A percentile compares a stretch with the other conserved stretches of the same genome.
phyloP scores from a whole-genome alignment of 2,113 vertebrate genomes.

The Ranitomeya imitator region DNA sequence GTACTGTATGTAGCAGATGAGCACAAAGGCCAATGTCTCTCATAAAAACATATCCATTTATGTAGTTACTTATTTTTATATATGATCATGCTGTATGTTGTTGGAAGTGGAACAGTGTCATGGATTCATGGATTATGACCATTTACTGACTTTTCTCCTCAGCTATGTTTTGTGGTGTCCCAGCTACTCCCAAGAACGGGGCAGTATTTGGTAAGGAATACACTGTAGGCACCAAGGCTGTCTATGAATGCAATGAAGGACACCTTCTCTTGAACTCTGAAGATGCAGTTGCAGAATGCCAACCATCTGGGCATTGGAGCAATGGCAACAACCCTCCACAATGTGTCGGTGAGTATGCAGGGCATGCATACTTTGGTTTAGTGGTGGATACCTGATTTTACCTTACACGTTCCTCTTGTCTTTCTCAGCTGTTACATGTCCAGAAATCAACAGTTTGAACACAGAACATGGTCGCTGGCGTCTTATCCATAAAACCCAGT shows the following conservation, averaged over 20 bases:
- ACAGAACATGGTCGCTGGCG: conserved; percentile 94
- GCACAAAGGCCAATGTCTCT: no score
- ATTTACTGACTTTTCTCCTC: conserved; percentile 11
- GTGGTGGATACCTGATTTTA: background rate
- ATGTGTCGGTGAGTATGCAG: conserved; percentile 82
- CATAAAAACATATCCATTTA: no score
- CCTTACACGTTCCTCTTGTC: fast-evolving
- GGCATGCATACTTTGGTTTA: fast-evolving
- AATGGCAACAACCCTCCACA: conserved; percentile 81
- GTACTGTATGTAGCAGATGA: no score
- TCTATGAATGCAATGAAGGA: conserved; percentile 88
- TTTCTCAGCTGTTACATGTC: conserved; percentile 84
- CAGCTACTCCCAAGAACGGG: conserved; percentile 84
- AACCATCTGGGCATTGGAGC: conserved; percentile 89
- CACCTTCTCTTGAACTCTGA: conserved; percentile 79
- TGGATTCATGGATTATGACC: background rate
- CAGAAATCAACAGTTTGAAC: conserved; percentile 83
- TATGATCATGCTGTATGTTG: background rate
- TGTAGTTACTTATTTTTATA: no score
- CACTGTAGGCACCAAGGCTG: conserved; percentile 85
- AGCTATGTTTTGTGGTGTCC: conserved; percentile 95
- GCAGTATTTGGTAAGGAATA: conserved; percentile 91
- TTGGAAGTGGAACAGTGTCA: background rate
- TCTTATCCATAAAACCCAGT: conserved; percentile 89
- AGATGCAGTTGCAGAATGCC: conserved; percentile 78